Percentiles rank a stretch among this genome's conserved stretches.
Conservation (phyloP, 2,113 vertebrate species). For the Silurus glanis region DNA sequence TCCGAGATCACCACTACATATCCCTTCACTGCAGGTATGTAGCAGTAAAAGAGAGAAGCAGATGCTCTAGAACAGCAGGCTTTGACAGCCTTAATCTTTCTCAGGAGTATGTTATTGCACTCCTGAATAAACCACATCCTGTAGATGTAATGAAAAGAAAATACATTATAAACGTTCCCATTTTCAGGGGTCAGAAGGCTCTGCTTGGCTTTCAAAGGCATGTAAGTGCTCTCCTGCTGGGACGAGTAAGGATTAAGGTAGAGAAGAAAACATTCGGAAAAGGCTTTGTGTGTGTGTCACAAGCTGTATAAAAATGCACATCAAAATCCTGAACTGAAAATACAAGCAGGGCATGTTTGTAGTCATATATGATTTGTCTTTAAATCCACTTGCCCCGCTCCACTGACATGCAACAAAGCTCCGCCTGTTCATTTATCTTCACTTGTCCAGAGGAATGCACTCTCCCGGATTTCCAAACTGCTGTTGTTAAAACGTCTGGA, state of each 20-base stretch:
- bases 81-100: slow-evolving; percentile 8
- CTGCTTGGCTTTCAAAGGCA: slow-evolving; percentile 6
- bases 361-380: slow-evolving; percentile 5
- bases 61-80: neutral
- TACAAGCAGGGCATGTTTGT: neutral
- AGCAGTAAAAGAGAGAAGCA: neutral
- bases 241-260: neutral
- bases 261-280: neutral
- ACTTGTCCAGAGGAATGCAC: neutral
- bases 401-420: neutral
- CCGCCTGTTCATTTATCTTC: neutral
- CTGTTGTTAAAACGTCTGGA: neutral
- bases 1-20: neutral
- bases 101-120: slow-evolving; percentile 17
- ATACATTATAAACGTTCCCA: neutral
- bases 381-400: neutral
- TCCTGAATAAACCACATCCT: slow-evolving; percentile 23
- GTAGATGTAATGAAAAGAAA: slow-evolving; percentile 28
- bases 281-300: neutral
- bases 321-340: neutral
- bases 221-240: neutral
- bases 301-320: neutral
- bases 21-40: neutral
- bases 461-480: slow-evolving; percentile 3
- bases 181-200: neutral